Evolutionary conservation across 2,888 invertebrate genomes (phyloP), one percentile per base, ranked within the genome.

Genomic region (Zygaena filipendulae): DNA sequence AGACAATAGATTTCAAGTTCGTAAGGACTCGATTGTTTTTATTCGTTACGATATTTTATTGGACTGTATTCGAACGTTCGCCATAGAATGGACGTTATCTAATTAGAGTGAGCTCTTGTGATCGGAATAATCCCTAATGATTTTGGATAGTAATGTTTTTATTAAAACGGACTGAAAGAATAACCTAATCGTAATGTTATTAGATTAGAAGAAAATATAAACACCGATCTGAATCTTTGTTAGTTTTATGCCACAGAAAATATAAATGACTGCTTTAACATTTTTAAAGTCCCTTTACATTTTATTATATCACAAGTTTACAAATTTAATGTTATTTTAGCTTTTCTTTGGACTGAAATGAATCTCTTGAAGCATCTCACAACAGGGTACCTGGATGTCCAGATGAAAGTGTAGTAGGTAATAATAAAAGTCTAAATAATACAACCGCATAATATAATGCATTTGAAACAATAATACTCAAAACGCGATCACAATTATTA

Each of bases 381-480:
- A 53, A 70, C 75, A 74, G 75, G 75, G 74, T 75, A 74, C 63
- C 56, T 63, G 67, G 57, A 59, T 66, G 54, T 59, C 48, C 56
- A 49, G 45, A 49, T 38, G 42, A 48, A 49, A 57, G 47, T 52
- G 52, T 45, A 44, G 38, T 40, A 52, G 47, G 52, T 45, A 44
- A 39, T 40, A 52, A 47, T 45, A 46, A 50, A 41, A 46, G 50
- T 49, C 49, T 47, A 44, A 47, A 50, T 51, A 49, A 49, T 49
- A 50, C 37, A 35, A 54, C 44, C 35, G 41, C 56, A 56, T 47
- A 43, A 47, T 66, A 67, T 69, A 69, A 68, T 67, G 5, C 16
- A 62, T 33, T 13, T 32, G 44, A 48, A 63, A 63, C 54, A 49
- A 52, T 57, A 72, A 74, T 74, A 72, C 74, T 72, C 72, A 64